These are phyloP conservation scores for Haliclona indistincta DNA, from an alignment of 37 sponge, comb jelly and placozoan species.

Conservation along the genomic window DNA sequence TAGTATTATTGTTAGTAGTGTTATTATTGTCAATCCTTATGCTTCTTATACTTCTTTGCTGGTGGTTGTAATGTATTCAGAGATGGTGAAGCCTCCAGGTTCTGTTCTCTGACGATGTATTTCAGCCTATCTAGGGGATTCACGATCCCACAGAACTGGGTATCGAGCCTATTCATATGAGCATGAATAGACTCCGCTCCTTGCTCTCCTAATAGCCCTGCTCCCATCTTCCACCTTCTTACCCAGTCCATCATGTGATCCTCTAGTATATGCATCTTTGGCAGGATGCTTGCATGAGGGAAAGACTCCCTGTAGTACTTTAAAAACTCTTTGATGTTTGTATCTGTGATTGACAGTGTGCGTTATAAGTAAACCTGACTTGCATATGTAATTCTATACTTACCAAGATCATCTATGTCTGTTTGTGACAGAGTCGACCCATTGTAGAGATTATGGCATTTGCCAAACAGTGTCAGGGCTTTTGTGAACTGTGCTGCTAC, in stretches of 20 bases:
- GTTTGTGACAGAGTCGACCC: background rate
- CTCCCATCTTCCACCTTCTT: conserved; percentile 16
- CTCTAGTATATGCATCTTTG: conserved; percentile 47
- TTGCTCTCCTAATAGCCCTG: conserved; percentile 53
- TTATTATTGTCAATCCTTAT: too few relatives aligned
- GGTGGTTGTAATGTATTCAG: background rate
- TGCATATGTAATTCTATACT: conserved; percentile 8
- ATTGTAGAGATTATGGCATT: conserved; percentile 20
- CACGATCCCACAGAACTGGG: background rate
- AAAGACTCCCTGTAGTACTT: conserved; percentile 1
- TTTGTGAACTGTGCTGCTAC: background rate
- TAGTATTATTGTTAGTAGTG: too few relatives aligned
- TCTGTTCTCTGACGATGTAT: conserved; percentile 11
- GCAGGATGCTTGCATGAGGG: conserved; percentile 16
- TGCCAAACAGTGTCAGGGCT: background rate
- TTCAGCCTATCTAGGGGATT: conserved; percentile 1
- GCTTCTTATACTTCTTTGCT: background rate
- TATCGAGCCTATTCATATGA: conserved; percentile 5
- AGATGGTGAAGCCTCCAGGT: background rate
- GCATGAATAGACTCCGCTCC: conserved; percentile 49
- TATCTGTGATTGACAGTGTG: conserved; percentile 7
- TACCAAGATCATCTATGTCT: conserved; percentile 12
- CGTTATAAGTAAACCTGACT: background rate
- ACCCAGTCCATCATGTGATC: conserved; percentile 42
- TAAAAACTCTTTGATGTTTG: conserved; percentile 12